Base-by-base conservation (phyloP, 2,113 vertebrate species). In the Aptenodytes forsteri region DNA sequence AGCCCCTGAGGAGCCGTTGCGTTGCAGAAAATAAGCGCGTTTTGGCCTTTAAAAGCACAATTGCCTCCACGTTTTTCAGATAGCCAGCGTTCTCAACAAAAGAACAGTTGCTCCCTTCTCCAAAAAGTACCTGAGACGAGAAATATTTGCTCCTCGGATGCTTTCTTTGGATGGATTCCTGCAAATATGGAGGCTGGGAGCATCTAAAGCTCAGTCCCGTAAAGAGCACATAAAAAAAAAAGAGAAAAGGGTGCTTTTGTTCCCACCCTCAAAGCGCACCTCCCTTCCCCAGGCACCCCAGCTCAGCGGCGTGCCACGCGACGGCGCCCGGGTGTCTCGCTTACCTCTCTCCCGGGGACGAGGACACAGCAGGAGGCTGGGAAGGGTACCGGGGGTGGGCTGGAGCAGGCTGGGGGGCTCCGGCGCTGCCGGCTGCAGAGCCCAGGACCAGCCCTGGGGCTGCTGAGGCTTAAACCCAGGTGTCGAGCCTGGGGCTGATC, bases 301-400 rank as follows among this genome's bases (percentile, higher is more conserved):
- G 16, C 82, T 30, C 40, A 16, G 13, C 23, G 2, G 10, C 5
- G 11, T 10, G 14, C n/a, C 19, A 1, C 16, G 1, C 3, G 0
- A 7, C 1, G 1, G 10, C 5, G 17, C 50, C 55, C 13, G 0
- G 26, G 1, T 0, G 4, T 10, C 23, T 8, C 6, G 0, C 78
- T 87, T 49, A 93, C 87, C 91, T 87, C 44, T 42, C 3, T 70
- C 21, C 32, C 0, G 0, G 22, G 29, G 10, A 11, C 0, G 2
- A 18, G 27, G 38, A 38, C 2, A 2, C 22, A 8, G 29, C 38
- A 22, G 72, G 44, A 73, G 22, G n/a, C 30, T 2, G 25, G 34
- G n/a, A 13, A 26, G 15, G 11, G 26, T 11, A 2, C 7, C 1
- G 1, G 1, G 1, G 32, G 11, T 13, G n/a, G 8, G 27, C 27